These are phyloP conservation scores for Sphaeridia pumilis DNA, from an alignment of 2,888 invertebrate genomes.

Conservation along the genomic window DNA sequence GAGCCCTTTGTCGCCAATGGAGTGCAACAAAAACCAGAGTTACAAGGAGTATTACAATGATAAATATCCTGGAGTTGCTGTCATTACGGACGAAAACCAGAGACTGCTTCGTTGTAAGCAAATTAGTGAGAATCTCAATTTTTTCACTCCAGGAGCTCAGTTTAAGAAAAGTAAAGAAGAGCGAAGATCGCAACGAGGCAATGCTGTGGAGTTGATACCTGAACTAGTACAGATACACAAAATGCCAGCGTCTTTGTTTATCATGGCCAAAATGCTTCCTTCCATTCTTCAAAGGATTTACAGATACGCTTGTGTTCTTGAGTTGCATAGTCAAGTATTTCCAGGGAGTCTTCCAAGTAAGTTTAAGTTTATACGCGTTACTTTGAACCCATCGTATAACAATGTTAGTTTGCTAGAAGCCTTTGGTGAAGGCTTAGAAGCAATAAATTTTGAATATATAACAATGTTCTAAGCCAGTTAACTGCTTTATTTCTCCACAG, in stretches of 20 bases:
- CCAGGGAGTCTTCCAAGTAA: too few species aligned
- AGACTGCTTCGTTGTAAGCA: conserved; percentile 70
- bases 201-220: conserved; percentile 63
- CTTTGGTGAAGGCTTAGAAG: too few species aligned
- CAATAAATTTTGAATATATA: too few species aligned
- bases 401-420: too few species aligned
- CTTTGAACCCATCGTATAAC: too few species aligned
- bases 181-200: conserved; percentile 43
- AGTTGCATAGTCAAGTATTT: too few species aligned
- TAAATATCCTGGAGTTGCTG: too few species aligned
- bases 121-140: conserved; percentile 50
- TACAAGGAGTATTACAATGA: conserved; percentile 62
- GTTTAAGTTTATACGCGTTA: too few species aligned
- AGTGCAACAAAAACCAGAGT: conserved; percentile 49
- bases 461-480: too few species aligned
- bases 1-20: conserved; percentile 52
- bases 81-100: conserved; percentile 54
- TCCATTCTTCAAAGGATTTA: conserved; percentile 66
- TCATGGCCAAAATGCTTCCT: conserved; percentile 72
- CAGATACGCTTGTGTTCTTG: conserved; percentile 59
- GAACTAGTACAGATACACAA: conserved; percentile 64
- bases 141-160: conserved; percentile 40
- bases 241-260: conserved; percentile 55
- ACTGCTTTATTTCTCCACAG: too few species aligned
- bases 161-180: conserved; percentile 2